Conservation (phyloP, 2,113 vertebrate species). For the Boleophthalmus pectinirostris region DNA sequence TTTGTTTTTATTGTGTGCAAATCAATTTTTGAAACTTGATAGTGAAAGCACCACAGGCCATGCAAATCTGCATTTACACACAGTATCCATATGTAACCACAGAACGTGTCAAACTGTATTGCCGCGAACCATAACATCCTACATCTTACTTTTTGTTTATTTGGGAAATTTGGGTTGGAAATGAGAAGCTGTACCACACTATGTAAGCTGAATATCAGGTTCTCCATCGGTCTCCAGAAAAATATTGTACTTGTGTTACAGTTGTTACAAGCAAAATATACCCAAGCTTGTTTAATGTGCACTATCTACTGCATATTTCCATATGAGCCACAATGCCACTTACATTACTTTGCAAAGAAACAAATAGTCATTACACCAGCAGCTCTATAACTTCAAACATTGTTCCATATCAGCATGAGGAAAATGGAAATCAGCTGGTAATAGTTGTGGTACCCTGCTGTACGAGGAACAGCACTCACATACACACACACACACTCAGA, state of each 20-base stretch:
- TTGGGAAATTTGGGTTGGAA: conserved; percentile 50
- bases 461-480: conserved; percentile 41
- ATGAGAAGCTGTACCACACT: conserved; percentile 56
- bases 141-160: conserved; percentile 53
- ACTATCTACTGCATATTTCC: conserved; percentile 26
- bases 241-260: not conserved
- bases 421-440: conserved; percentile 54
- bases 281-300: conserved; percentile 12
- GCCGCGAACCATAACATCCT: conserved; percentile 43
- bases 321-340: conserved; percentile 30
- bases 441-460: conserved; percentile 35
- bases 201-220: conserved; percentile 2
- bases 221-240: not conserved
- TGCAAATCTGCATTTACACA: conserved; percentile 67
- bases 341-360: conserved; percentile 30
- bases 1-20: conserved; percentile 53
- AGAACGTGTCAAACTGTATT: conserved; percentile 45
- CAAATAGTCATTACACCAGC: conserved; percentile 43
- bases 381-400: conserved; percentile 51
- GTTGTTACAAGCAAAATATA: conserved; percentile 13
- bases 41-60: conserved; percentile 57
- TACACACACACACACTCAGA: conserved; percentile 41
- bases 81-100: conserved; percentile 48
- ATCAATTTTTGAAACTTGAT: conserved; percentile 52
- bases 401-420: conserved; percentile 28